Evolutionary conservation across 2,113 vertebrate species (phyloP), one percentile per base, ranked within the genome.

Genomic region (Ellobius talpinus): DNA sequence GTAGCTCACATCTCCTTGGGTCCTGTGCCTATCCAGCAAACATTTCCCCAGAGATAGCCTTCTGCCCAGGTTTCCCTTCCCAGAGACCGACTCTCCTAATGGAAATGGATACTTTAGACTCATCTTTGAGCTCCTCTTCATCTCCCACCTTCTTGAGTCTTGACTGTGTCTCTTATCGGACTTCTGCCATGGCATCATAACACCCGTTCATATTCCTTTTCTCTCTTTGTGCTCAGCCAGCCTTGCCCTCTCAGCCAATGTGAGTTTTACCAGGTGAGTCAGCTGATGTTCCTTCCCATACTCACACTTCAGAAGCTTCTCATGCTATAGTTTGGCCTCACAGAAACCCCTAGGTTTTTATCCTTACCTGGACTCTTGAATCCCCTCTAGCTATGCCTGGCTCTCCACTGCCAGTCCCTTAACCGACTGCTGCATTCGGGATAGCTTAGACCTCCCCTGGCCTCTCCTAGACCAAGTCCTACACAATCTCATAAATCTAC

Each of bases 111-210:
- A 24, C 14, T 68, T 45, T 78, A 33, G 33, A 2, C 47, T 77
- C 13, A 0, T 5, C 73, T 63, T 58, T 3, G 63, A 39, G 10
- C 4, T 14, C 2, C 0, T 19, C 68, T 3, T 31, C 50, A 21
- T 26, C 17, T 19, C 33, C 14, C 8, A 8, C 47, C 5, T 31
- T 4, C 77, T 42, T 17, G 26, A 70, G 2, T 19, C 7, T 29
- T 13, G 0, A 7, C 81, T 17, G 24, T 33, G 36, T 11, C 29
- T 73, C 50, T 82, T 55, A 3, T 4, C 17, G 31, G 17, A 23
- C 11, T 39, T 23, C 68, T 1, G 1, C 4, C 7, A 5, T 33
- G 55, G 68, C 70, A 65, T 50, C 26, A 23, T 55, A 24, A 29
- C 29, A 42, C 23, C 39, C 7, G 36, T 23, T 81, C 33, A 3